Evolutionary conservation across 2,888 invertebrate genomes (phyloP), one percentile per base, ranked within the genome.

Genomic region (Drosophila paucipuncta): DNA sequence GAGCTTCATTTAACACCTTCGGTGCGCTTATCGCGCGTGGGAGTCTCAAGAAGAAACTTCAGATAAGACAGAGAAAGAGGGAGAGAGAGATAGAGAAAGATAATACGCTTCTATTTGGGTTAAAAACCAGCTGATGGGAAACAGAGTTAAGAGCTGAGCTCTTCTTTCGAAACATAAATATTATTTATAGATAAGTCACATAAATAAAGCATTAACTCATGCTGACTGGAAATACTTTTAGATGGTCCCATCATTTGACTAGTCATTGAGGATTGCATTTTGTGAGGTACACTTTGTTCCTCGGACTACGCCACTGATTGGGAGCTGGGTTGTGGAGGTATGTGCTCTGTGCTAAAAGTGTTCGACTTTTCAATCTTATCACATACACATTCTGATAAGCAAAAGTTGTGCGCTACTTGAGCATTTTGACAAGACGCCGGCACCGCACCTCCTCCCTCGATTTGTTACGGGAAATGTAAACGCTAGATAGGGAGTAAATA

Each of bases 291-390:
- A n/a, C 11, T 11, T 52, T 39, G 25, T 28, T 55, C 22, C 30
- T 41, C 25, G 52, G 58, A 25, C 67, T 43, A 16, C 18, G 47
- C 60, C 68, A 50, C 55, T 55, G 57, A 47, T 61, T 69, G 71
- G 62, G 30, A 58, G 71, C 57, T 71, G 25, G 33, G 55, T 41
- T 50, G 10, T 16, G 22, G 47, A 9, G n/a, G 41, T 41, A 1
- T 41, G 41, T 41, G 41, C 25, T 16, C 9, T 25, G 16, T 25
- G 25, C 47, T 47, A 47, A 47, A 41, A 43, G 41, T 25, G 37
- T 66, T 47, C 25, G 54, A 55, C 39, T 47, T 53, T 50, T 50
- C 60, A 78, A 80, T 80, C 80, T 80, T 78, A 80, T 80, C 80
- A 58, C 81, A 55, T 33, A 49, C 18, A n/a, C 31, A 22, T 4